These are phyloP conservation scores for Thripadectes ignobilis DNA, from an alignment of 2,797 vertebrate genomes.

Conservation along the genomic window DNA sequence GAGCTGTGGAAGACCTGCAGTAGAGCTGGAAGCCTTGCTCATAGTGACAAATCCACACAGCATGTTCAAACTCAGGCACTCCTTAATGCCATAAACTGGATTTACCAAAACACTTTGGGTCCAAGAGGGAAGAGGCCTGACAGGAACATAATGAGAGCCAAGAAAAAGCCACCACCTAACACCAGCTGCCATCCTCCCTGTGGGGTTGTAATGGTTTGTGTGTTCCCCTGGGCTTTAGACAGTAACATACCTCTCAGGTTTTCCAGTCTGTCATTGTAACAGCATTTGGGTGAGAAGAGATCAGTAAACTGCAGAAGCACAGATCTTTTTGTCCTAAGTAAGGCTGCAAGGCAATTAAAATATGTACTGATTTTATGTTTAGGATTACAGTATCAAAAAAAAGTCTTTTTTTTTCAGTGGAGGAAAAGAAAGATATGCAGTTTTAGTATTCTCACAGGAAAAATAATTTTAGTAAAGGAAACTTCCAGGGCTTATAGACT, in stretches of 20 bases:
- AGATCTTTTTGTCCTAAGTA: background rate
- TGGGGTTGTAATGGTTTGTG: background rate
- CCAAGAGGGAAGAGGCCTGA: background rate
- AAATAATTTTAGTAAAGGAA: background rate
- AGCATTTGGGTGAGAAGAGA: background rate
- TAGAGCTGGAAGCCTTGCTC: background rate
- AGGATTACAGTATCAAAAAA: background rate
- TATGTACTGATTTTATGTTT: background rate
- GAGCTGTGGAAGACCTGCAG: background rate
- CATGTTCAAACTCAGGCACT: background rate
- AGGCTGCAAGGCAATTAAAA: background rate
- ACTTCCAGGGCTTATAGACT: background rate
- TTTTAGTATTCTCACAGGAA: background rate
- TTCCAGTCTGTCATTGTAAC: background rate
- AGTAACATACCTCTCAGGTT: background rate
- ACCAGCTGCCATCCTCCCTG: background rate
- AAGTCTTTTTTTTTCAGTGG: background rate
- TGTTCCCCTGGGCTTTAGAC: background rate
- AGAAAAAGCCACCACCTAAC: background rate
- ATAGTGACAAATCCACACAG: background rate
- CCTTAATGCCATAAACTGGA: background rate
- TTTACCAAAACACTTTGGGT: background rate
- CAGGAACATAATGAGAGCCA: background rate
- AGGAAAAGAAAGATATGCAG: background rate
- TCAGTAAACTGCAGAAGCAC: background rate